These are phyloP conservation scores for Gymnobelideus leadbeateri DNA, from an alignment of 2,113 vertebrate genomes.

Conservation along the genomic window DNA sequence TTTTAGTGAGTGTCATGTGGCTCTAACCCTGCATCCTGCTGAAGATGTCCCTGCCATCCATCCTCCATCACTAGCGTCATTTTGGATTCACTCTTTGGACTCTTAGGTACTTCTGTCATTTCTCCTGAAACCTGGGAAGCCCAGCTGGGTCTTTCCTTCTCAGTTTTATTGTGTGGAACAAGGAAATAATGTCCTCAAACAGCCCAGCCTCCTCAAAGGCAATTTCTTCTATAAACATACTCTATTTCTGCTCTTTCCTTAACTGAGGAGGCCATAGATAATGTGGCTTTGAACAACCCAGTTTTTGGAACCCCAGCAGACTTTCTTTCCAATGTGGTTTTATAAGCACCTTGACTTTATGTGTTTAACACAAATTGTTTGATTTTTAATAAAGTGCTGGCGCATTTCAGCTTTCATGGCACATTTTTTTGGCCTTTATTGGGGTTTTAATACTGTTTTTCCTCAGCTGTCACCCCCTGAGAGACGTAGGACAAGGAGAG, in stretches of 20 bases:
- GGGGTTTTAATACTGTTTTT: slow-evolving; percentile 64
- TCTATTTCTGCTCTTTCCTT: slow-evolving; percentile 27
- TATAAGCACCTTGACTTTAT: slow-evolving; percentile 46
- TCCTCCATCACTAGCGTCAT: not conserved
- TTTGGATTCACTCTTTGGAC: not conserved
- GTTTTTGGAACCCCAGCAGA: not conserved
- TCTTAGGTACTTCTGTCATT: not conserved
- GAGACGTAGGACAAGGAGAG: slow-evolving; percentile 34
- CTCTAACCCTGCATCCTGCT: not conserved
- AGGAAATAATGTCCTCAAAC: slow-evolving; percentile 8
- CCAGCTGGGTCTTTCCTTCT: not conserved
- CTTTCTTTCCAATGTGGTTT: slow-evolving; percentile 45
- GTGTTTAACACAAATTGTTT: slow-evolving; percentile 53
- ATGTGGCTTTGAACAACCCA: slow-evolving; percentile 40
- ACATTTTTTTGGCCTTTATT: slow-evolving; percentile 62
- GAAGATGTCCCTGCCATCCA: not conserved
- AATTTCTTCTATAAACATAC: slow-evolving; percentile 19
- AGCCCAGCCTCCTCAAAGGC: not conserved
- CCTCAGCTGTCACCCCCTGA: slow-evolving; percentile 45
- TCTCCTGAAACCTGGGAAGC: slow-evolving; percentile 17
- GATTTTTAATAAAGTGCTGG: slow-evolving; percentile 66
- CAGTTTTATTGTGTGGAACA: slow-evolving; percentile 18
- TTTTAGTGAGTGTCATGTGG: not conserved
- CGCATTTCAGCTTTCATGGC: slow-evolving; percentile 54
- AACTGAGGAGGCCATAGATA: slow-evolving; percentile 13